Conservation (phyloP, 2,797 vertebrate species). For the Myotis pilosus region DNA sequence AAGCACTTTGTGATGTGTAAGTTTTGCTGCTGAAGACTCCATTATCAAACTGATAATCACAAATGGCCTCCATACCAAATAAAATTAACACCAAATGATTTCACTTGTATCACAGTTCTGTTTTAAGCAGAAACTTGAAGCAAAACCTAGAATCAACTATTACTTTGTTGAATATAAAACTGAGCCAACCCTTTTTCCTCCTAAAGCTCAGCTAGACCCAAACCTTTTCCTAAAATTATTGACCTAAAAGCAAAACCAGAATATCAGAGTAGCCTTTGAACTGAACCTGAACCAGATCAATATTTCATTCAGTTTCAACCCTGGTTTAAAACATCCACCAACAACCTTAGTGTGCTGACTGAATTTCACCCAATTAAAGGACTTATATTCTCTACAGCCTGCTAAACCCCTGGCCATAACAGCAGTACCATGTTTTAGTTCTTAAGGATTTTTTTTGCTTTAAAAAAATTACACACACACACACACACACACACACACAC, state of each 20-base stretch:
- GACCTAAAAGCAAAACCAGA: constrained; percentile 63
- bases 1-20: neutral
- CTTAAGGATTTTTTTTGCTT: neutral
- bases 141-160: neutral
- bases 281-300: constrained; percentile 61
- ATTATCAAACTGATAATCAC: neutral
- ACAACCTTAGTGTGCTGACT: neutral
- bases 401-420: neutral
- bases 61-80: neutral
- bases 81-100: neutral
- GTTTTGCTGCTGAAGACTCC: neutral
- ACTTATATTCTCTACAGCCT: constrained; percentile 27
- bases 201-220: neutral
- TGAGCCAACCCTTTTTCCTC: neutral
- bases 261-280: constrained; percentile 49
- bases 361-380: constrained; percentile 42
- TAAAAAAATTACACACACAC: neutral
- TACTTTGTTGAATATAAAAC: neutral
- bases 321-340: constrained; percentile 53
- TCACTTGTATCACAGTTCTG: neutral
- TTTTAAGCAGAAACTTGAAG: constrained; percentile 12
- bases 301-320: constrained; percentile 53
- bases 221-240: constrained; percentile 52
- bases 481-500: neutral
- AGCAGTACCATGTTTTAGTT: neutral